Conservation (phyloP, 2,888 invertebrate species). For the Molorchus minor region DNA sequence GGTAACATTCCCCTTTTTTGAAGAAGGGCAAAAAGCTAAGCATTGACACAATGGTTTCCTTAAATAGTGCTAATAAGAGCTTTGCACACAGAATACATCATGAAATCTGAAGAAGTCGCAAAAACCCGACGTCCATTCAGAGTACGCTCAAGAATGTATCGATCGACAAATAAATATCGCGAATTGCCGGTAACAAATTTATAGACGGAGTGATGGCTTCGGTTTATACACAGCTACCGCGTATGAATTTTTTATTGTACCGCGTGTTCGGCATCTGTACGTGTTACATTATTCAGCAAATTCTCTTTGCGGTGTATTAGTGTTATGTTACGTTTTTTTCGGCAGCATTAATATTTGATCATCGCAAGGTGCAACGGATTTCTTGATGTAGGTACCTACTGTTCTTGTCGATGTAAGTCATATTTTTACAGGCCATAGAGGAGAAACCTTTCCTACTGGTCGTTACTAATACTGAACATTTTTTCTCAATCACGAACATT, state of each 20-base stretch:
- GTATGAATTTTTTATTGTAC: slow-evolving; percentile 44
- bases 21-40: slow-evolving; percentile 51
- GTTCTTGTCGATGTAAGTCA: no score
- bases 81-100: slow-evolving; percentile 58
- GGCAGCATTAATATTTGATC: slow-evolving; percentile 43
- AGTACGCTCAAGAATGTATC: slow-evolving; percentile 53
- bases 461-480: no score
- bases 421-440: no score
- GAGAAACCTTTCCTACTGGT: no score
- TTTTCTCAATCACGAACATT: no score
- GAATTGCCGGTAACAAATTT: slow-evolving; percentile 53
- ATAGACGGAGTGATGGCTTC: slow-evolving; percentile 52
- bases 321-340: slow-evolving; percentile 35
- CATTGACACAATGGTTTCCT: slow-evolving; percentile 57
- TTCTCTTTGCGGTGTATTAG: slow-evolving; percentile 32
- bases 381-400: background rate
- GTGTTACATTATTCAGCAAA: slow-evolving; percentile 51
- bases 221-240: slow-evolving; percentile 52
- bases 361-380: slow-evolving; percentile 40
- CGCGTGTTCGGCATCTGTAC: slow-evolving; percentile 54
- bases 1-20: slow-evolving; percentile 52
- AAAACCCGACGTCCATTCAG: slow-evolving; percentile 54
- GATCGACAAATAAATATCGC: slow-evolving; percentile 45
- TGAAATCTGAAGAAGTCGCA: slow-evolving; percentile 56
- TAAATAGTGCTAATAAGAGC: slow-evolving; percentile 58